These are phyloP conservation scores for Platycercus adscitus DNA, from an alignment of 2,113 vertebrate species.

Conservation along the genomic window DNA sequence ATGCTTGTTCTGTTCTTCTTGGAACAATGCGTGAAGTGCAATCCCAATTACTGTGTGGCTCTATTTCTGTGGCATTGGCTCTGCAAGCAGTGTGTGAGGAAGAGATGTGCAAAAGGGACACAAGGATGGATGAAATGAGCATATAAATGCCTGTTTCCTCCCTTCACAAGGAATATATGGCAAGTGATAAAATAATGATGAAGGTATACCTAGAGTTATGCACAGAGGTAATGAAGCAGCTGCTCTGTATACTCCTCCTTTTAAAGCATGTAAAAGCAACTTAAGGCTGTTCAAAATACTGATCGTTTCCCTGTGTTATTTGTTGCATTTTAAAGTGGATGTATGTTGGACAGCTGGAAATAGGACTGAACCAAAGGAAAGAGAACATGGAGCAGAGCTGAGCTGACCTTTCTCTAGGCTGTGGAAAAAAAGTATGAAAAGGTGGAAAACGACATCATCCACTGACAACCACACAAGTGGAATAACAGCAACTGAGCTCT, in stretches of 20 bases:
- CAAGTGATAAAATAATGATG: neutral
- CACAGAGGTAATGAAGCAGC: neutral
- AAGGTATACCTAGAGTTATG: neutral
- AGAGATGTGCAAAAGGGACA: neutral
- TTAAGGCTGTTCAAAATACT: neutral
- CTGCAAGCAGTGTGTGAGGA: neutral
- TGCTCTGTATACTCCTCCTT: fast-evolving
- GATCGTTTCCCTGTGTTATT: neutral
- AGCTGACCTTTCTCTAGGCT: neutral
- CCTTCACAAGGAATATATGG: neutral
- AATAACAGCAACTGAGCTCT: neutral
- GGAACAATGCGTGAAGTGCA: neutral
- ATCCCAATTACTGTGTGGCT: neutral
- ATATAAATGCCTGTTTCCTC: neutral
- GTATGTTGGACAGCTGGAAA: neutral
- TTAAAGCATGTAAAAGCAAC: neutral
- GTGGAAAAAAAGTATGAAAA: neutral
- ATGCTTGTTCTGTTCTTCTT: neutral
- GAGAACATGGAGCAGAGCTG: neutral
- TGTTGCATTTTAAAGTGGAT: neutral
- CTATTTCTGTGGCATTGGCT: neutral
- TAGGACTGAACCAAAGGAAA: neutral
- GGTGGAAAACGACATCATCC: neutral
- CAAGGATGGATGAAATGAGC: neutral
- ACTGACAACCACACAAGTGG: neutral